Conservation (phyloP, 2,888 invertebrate genomes). For the Baccha elongata region DNA sequence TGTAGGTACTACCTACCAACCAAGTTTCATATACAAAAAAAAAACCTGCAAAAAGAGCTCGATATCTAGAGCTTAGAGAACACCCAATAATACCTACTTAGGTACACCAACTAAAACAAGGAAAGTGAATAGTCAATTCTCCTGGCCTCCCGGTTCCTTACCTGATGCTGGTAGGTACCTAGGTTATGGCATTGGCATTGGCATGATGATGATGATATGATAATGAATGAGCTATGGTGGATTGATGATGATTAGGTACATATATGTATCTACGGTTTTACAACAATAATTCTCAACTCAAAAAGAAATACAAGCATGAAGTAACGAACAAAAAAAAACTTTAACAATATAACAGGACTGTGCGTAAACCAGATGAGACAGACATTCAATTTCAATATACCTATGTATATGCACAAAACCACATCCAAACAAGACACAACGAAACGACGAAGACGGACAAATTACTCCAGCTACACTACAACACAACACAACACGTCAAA, state of each 20-base stretch:
- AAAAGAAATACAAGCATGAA: slow-evolving; percentile 35
- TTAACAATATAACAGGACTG: slow-evolving; percentile 67
- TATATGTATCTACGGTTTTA: slow-evolving; percentile 45
- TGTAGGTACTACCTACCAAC: too few relatives aligned
- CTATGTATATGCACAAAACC: slow-evolving; percentile 27
- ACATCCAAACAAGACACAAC: slow-evolving; percentile 10
- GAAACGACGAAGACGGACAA: slow-evolving; percentile 62
- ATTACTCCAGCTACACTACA: slow-evolving; percentile 54
- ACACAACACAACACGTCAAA: slow-evolving; percentile 31
- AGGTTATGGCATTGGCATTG: slow-evolving; percentile 9
- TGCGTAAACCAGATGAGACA: slow-evolving; percentile 70
- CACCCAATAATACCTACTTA: too few relatives aligned
- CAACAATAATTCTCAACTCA: slow-evolving; percentile 40
- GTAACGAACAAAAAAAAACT: slow-evolving; percentile 29
- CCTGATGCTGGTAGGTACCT: too few relatives aligned
- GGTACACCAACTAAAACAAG: too few relatives aligned
- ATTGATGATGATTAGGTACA: too few relatives aligned
- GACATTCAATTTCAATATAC: slow-evolving; percentile 43
- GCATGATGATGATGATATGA: slow-evolving; percentile 64
- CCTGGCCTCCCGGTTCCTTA: too few relatives aligned
- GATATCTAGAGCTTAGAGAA: too few relatives aligned
- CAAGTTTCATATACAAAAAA: too few relatives aligned
- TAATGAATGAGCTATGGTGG: slow-evolving; percentile 61
- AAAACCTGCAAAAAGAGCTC: too few relatives aligned
- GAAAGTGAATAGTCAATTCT: too few relatives aligned